Base-by-base conservation (phyloP, 2,888 invertebrate genomes). In the Eupithecia tripunctaria region DNA sequence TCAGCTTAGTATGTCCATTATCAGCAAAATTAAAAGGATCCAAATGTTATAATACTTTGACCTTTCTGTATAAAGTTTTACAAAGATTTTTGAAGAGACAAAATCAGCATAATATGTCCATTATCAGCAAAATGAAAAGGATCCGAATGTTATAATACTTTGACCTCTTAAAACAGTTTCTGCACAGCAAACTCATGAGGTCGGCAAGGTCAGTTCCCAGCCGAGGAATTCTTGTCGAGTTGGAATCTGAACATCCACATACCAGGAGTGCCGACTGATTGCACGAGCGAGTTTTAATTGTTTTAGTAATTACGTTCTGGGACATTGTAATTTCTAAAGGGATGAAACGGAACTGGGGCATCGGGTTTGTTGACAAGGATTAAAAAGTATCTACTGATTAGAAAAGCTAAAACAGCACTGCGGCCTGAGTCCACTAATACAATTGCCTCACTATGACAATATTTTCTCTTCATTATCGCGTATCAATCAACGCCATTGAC, bases 271-370 rank as follows among this genome's bases (percentile, higher is more conserved):
- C 85, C 82, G 71, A 74, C 65, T 78, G 83, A 78, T 83, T 79
- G 73, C 81, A 78, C 81, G 82, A 80, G 79, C 81, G 76, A 84
- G 79, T 87, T 88, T 90, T 90, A 90, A 91, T 91, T 90, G 86
- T 84, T 78, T 82, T 82, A 84, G 82, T 88, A 90, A 90, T 89
- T 88, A 85, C 83, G 84, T 85, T 85, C 79, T 81, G 80, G 79
- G 78, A 80, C 76, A 82, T 81, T 77, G 81, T 81, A 82, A 82
- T 82, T 83, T 79, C 76, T 77, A 77, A 78, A 70, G 38, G 67
- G 43, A 80, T 81, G 80, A 78, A 80, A 80, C 82, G 82, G 83
- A 83, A 84, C 78, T 71, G 63, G 32, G 21, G 25, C 18, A 64
- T 64, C 38, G 25, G 25, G 4, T 56, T 14, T 56, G 56, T 56